Evolutionary conservation across 2,113 vertebrate genomes (phyloP).

Genomic region (Gobiocypris rarus): DNA sequence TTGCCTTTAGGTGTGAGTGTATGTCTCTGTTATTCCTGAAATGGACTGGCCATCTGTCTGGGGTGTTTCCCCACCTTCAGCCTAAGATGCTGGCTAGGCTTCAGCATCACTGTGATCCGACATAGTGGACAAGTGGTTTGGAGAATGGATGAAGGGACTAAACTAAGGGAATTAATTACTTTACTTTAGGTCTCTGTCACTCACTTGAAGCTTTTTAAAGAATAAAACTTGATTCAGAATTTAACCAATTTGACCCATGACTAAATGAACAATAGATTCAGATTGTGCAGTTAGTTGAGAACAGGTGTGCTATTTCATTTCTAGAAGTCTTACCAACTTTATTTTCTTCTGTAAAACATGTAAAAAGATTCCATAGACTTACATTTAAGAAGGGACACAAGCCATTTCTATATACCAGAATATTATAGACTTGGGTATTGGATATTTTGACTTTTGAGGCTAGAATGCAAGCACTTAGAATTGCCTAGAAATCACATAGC

Average conservation of each 20-base stretch:
- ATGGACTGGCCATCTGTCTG: background rate
- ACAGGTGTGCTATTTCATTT: no score
- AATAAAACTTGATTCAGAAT: background rate
- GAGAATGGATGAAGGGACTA: background rate
- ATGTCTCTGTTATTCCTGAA: background rate
- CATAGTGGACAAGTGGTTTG: background rate
- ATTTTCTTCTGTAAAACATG: no score
- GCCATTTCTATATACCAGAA: no score
- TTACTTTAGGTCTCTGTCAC: background rate
- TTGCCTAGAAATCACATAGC: no score
- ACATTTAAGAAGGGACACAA: no score
- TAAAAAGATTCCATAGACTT: no score
- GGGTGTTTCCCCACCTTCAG: background rate
- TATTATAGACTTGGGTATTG: no score
- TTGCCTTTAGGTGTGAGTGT: background rate
- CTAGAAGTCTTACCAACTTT: no score
- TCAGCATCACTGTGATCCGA: background rate
- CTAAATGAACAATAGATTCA: no score
- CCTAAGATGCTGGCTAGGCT: background rate
- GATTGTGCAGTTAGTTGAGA: no score
- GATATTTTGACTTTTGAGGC: no score
- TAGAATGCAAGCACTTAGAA: no score
- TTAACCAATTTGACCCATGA: background rate
- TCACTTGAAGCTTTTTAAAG: background rate
- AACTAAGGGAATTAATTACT: background rate